Evolutionary conservation across 2,888 invertebrate species (phyloP), one percentile per base, ranked within the genome.

Genomic region (Phaonia tiefii): DNA sequence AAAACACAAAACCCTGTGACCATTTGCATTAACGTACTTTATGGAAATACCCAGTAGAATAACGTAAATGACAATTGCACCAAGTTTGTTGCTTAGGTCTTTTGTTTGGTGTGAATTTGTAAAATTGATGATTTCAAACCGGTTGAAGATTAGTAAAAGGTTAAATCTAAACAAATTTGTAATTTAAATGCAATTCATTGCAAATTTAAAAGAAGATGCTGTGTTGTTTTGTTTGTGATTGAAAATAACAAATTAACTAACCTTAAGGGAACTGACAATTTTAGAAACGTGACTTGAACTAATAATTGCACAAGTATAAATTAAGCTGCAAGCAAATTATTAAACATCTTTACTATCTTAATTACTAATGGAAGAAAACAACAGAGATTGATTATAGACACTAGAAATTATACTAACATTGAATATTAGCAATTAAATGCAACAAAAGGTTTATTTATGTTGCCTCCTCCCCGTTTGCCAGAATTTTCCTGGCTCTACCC

Each of bases 251-350:
- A 31, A 31, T 8, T 31, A 31, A 31, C 31, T 31, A 31, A 75
- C 25, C 75, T 31, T 13, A 65, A 69, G 66, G 39, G 67, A 66
- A 60, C 39, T 73, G 37, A 58, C 49, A 76, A 76, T 74, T 70
- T 56, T 17, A 22, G 70, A 77, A 80, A 77, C 80, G 80, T 80
- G 77, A 80, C 80, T 77, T n/a, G 22, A 73, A 58, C 69, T 44
- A 42, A 13, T 70, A 42, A 13, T 25, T 58, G 13, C 31, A 46
- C 75, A 60, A 63, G 39, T 25, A 13, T 56, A 26, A 56, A 17
- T 26, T 7, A 20, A 51, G 51, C 7, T 20, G 22, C 17, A 17
- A 1, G 17, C 39, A 37, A 60, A 31, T 31, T 31, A 31, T 5
- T 31, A 3, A 31, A 5, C 31, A 5, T 31, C 31, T 31, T 31